These are phyloP conservation scores for Echeneis naucrates DNA, from an alignment of 2,797 vertebrate genomes.

Conservation along the genomic window DNA sequence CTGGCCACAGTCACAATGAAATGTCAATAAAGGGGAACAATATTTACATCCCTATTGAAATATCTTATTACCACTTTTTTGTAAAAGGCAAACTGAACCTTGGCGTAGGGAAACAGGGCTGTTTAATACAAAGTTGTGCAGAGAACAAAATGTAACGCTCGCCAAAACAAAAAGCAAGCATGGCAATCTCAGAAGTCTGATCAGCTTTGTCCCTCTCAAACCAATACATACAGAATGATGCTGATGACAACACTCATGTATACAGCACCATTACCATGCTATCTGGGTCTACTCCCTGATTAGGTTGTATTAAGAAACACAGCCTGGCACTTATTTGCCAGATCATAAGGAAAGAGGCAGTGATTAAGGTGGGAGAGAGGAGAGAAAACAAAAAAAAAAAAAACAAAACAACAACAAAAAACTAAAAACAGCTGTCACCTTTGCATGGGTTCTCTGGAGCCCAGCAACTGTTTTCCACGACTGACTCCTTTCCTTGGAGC, in stretches of 20 bases:
- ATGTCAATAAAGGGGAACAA: constrained; percentile 35
- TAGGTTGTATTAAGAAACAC: constrained; percentile 25
- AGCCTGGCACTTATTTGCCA: constrained; percentile 57
- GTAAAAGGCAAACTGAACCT: constrained; percentile 48
- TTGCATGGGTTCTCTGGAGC: constrained; percentile 89
- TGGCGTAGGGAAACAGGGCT: constrained; percentile 3
- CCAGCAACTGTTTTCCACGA: constrained; percentile 86
- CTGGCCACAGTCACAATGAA: constrained; percentile 16
- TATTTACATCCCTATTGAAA: constrained; percentile 69
- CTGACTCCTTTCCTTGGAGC: constrained; percentile 75
- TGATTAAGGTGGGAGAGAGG: constrained; percentile 3
- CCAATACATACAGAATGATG: not conserved
- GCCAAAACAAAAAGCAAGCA: constrained; percentile 28
- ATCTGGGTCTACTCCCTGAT: constrained; percentile 47
- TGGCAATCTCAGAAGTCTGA: constrained; percentile 47
- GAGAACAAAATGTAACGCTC: constrained; percentile 41
- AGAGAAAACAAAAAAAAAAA: not conserved
- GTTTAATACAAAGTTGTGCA: constrained; percentile 46
- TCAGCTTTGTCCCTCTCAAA: constrained; percentile 13
- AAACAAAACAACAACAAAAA: too few species aligned
- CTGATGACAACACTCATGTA: not conserved
- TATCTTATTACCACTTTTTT: constrained; percentile 59
- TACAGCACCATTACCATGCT: constrained; percentile 14
- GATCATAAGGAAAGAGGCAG: constrained; percentile 33
- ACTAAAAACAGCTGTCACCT: constrained; percentile 89